Evolutionary conservation across 2,113 vertebrate species (phyloP).

Genomic region (Orthochromis indermauri): DNA sequence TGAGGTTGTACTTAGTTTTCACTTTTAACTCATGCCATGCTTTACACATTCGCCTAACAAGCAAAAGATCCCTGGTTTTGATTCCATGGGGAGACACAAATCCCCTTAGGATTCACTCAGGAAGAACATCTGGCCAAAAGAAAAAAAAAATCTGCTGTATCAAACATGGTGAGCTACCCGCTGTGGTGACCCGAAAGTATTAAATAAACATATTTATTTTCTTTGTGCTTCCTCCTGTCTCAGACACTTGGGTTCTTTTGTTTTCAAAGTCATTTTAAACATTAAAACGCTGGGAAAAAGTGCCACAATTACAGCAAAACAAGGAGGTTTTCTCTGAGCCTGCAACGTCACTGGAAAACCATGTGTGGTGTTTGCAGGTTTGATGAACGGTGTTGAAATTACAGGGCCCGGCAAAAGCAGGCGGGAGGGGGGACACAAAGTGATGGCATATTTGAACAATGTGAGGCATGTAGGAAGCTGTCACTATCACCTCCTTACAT

Average conservation of each 20-base stretch:
- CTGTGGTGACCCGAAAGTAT: neutral
- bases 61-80: neutral
- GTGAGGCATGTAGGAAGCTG: slow-evolving; percentile 26
- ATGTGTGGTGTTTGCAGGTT: neutral
- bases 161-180: neutral
- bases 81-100: neutral
- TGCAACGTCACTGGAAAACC: neutral
- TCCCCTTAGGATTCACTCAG: neutral
- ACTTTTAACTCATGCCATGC: neutral
- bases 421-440: neutral
- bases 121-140: neutral
- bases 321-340: neutral
- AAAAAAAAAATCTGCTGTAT: neutral
- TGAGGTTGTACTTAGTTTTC: neutral
- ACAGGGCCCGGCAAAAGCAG: slow-evolving; percentile 19
- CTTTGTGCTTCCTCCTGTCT: neutral
- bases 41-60: neutral
- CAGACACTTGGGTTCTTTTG: neutral
- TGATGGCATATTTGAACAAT: slow-evolving; percentile 31
- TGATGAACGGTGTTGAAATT: slow-evolving; percentile 28
- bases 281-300: accelerated
- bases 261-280: neutral
- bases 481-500: neutral
- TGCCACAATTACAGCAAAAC: neutral
- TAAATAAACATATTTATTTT: neutral